Percentiles rank a stretch among this genome's conserved stretches.
Evolutionary conservation across 2,113 vertebrate genomes (phyloP).

Genomic region (Caranx ignobilis): DNA sequence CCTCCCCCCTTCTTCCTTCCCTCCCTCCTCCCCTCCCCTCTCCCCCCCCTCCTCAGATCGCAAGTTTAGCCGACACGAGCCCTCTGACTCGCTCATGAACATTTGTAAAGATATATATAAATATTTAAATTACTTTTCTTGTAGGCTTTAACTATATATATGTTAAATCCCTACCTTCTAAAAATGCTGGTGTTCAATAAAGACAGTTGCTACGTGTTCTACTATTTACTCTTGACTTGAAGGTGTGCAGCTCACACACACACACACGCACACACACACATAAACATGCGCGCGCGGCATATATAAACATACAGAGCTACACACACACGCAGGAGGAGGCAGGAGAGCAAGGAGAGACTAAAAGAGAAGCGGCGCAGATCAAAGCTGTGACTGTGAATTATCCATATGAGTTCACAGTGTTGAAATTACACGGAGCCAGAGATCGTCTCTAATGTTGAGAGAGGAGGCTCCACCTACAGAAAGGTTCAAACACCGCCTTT

Average conservation of each 20-base stretch:
- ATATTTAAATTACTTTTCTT: slow-evolving; percentile 88
- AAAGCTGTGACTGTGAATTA: slow-evolving; percentile 61
- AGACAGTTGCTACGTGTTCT: slow-evolving; percentile 86
- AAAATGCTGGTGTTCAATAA: slow-evolving; percentile 87
- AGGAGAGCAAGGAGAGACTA: slow-evolving; percentile 42
- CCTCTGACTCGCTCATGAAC: slow-evolving; percentile 77
- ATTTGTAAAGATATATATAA: slow-evolving; percentile 89
- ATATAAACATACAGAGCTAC: slow-evolving; percentile 12
- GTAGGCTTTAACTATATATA: slow-evolving; percentile 87
- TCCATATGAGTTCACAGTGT: slow-evolving; percentile 55
- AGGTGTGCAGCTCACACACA: slow-evolving; percentile 21
- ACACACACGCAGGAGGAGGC: slow-evolving; percentile 15
- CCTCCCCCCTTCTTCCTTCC: too few relatives aligned
- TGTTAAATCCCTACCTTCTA: slow-evolving; percentile 84
- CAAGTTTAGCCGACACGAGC: slow-evolving; percentile 75
- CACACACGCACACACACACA: slow-evolving; percentile 22
- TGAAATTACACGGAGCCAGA: slow-evolving; percentile 60
- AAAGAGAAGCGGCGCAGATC: slow-evolving; percentile 43
- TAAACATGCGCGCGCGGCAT: not conserved
- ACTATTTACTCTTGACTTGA: slow-evolving; percentile 70
- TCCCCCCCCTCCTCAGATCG: slow-evolving; percentile 31
- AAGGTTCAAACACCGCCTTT: slow-evolving; percentile 72
- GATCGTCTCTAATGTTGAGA: slow-evolving; percentile 58
- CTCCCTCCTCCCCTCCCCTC: too few relatives aligned
- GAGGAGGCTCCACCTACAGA: slow-evolving; percentile 47